Evolutionary conservation across 2,113 vertebrate species (phyloP), one percentile per base, ranked within the genome.

Genomic region (Cricetomys ansorgei): DNA sequence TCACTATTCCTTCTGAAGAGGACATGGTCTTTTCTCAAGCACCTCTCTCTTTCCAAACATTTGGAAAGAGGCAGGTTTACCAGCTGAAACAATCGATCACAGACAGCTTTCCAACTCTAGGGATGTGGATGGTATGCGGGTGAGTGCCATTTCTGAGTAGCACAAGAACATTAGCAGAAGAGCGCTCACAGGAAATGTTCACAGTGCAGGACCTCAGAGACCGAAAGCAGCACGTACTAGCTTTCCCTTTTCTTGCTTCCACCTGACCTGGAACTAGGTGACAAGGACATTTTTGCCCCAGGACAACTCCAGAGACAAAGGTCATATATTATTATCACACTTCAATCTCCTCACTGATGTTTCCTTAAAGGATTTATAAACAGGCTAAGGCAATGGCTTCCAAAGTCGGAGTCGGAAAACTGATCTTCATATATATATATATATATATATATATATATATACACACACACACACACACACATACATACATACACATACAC

Each of bases 221-320:
- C 75, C 23, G 80, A 40, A 55, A 67, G 43, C 72, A 25, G 31
- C 17, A 65, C 64, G n/a, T 50, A 37, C 2, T 34, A 48, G 69
- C 29, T 27, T 48, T 86, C 94, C 86, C 92, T 94, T 81, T 81
- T 72, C 93, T 81, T 50, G 91, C 57, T 48, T 81, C 85, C 70
- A 40, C 2, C 70, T 34, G 96, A 67, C 79, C 37, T 37, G 75
- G 34, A 25, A 45, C 27, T 2, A 25, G 37, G 79, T 75, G 81
- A 88, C 92, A 53, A 69, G 59, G 85, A 75, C 90, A 0, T 50
- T 21, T 43, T 34, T 37, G 31, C 25, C 59, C 59, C 59, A 84
- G 67, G 48, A 50, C 75, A 62, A 64, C 53, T 27, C 45, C 69
- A 64, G 50, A 84, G 88, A 59, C 50, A 69, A 57, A 88, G 40